A percentile compares a stretch with the other conserved stretches of the same genome.
Evolutionary conservation across 1,140 invertebrate species (phyloP).

Genomic region (Nasonia giraulti): DNA sequence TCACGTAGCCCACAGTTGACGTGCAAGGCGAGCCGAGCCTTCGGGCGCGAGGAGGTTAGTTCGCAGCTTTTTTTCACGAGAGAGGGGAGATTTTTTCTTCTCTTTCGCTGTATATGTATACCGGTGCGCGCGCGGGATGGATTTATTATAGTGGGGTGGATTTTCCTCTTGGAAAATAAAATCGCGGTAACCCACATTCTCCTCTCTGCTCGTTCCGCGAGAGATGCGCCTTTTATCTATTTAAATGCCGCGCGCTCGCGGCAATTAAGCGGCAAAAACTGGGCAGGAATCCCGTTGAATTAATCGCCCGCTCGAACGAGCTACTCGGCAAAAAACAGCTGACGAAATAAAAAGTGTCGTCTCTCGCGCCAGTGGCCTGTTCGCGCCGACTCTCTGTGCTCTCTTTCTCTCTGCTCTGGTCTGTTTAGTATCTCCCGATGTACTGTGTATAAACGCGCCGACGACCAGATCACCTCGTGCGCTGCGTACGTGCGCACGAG

Average conservation of each 20-base stretch:
- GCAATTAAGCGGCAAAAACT: slow-evolving; percentile 10
- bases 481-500: slow-evolving; percentile 50
- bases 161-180: not conserved
- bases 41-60: not conserved
- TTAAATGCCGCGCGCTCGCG: not conserved
- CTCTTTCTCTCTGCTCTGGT: slow-evolving; percentile 14
- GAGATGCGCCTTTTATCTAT: slow-evolving; percentile 9
- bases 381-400: not conserved
- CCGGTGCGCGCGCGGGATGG: not conserved
- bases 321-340: slow-evolving; percentile 19
- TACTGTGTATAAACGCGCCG: slow-evolving; percentile 23
- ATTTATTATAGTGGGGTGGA: not conserved
- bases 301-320: not conserved
- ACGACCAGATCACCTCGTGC: slow-evolving; percentile 58
- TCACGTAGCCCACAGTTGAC: slow-evolving; percentile 58
- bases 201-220: not conserved
- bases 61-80: not conserved
- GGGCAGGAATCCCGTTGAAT: slow-evolving; percentile 17
- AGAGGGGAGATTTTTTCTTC: not conserved
- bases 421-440: slow-evolving; percentile 50
- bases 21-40: slow-evolving; percentile 12
- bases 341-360: slow-evolving; percentile 36
- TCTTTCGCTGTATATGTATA: not conserved
- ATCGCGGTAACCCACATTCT: not conserved
- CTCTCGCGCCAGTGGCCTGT: not conserved